Percentiles rank a stretch among this genome's conserved stretches.
phyloP scores from a whole-genome alignment of 1,140 invertebrate genomes.

The Lysiphlebus fabarum region DNA sequence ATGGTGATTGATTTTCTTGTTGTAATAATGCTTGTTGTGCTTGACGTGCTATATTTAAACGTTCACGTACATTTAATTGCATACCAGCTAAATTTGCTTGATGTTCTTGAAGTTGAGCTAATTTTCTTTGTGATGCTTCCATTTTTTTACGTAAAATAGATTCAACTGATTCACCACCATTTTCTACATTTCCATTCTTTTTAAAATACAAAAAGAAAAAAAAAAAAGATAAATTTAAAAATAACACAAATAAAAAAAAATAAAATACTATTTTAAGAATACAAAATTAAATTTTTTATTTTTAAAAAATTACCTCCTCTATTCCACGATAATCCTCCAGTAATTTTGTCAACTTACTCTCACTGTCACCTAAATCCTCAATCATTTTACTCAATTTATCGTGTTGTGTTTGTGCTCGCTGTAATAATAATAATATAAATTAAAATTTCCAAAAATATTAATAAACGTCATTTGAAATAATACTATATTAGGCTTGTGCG shows the following conservation, averaged over 20 bases:
- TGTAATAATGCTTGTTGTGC: slow-evolving; percentile 39
- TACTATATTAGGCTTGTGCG: no score
- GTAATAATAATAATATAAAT: slow-evolving; percentile 17
- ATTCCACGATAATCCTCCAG: slow-evolving; percentile 44
- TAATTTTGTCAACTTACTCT: slow-evolving; percentile 47
- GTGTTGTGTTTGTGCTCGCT: slow-evolving; percentile 47
- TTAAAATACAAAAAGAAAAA: slow-evolving; percentile 2
- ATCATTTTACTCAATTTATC: slow-evolving; percentile 51
- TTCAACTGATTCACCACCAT: slow-evolving; percentile 32
- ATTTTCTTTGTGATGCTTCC: slow-evolving; percentile 48
- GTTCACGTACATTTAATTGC: slow-evolving; percentile 44
- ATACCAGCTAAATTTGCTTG: slow-evolving; percentile 45
- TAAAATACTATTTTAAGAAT: slow-evolving; percentile 3
- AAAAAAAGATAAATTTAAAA: slow-evolving; percentile 15
- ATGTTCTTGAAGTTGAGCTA: slow-evolving; percentile 46
- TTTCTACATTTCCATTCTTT: slow-evolving; percentile 39
- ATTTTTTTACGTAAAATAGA: slow-evolving; percentile 42
- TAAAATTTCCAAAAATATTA: neutral
- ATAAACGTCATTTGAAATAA: no score
- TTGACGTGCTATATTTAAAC: slow-evolving; percentile 45
- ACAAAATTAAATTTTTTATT: slow-evolving; percentile 12
- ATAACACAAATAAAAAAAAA: slow-evolving; percentile 17
- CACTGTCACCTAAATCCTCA: slow-evolving; percentile 51
- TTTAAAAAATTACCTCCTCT: slow-evolving; percentile 41
- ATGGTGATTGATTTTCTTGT: slow-evolving; percentile 34